Evolutionary conservation across 2,888 invertebrate species (phyloP).

Genomic region (Hedya salicella): DNA sequence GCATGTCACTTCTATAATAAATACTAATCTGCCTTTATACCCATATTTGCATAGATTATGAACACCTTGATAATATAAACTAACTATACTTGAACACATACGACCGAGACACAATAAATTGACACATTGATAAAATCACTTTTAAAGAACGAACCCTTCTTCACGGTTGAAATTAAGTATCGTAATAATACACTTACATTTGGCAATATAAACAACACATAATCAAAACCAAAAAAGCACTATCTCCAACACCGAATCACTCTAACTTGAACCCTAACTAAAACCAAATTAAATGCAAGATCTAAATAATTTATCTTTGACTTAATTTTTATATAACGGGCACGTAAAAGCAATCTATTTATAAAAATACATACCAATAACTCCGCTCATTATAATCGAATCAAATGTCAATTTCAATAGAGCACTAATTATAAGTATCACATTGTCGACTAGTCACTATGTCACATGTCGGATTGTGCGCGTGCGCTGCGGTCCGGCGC

Average conservation of each 20-base stretch:
- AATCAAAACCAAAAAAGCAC: not conserved
- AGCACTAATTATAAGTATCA: conserved; percentile 1
- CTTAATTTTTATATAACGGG: not conserved
- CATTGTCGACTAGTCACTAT: not conserved
- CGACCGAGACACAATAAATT: not conserved
- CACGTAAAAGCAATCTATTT: not conserved
- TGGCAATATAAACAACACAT: not conserved
- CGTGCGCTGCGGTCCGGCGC: conserved; percentile 1
- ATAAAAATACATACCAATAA: conserved; percentile 47
- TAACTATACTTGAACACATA: not conserved
- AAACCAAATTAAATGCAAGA: not conserved
- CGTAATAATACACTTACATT: not conserved
- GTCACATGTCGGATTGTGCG: not conserved
- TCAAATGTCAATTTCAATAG: conserved; percentile 31
- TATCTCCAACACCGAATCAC: not conserved
- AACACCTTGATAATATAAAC: too few species aligned
- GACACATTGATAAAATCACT: not conserved
- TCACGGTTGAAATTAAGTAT: not conserved
- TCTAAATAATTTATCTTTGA: not conserved
- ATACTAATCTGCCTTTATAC: too few species aligned
- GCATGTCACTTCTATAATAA: too few species aligned
- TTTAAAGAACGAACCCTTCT: not conserved
- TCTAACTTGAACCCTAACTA: not conserved
- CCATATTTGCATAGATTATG: too few species aligned
- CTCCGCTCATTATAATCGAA: conserved; percentile 45